Percentiles rank a stretch among this genome's conserved stretches.
Evolutionary conservation across 2,888 invertebrate genomes (phyloP).

Genomic region (Harpalus rubripes): DNA sequence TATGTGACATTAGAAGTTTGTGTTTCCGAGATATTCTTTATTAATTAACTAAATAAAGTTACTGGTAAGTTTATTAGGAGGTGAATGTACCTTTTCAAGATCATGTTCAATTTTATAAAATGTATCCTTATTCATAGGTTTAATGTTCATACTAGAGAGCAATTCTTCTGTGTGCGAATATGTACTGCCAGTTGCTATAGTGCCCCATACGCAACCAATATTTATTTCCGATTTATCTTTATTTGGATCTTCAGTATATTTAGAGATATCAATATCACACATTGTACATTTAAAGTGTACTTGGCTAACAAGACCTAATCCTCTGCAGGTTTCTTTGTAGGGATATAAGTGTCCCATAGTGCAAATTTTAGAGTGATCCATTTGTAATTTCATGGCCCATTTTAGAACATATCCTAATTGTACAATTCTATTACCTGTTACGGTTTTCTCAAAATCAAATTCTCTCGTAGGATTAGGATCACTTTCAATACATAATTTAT

Average conservation of each 20-base stretch:
- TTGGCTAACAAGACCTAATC: conserved; percentile 16
- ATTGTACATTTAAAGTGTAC: neutral
- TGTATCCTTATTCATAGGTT: neutral
- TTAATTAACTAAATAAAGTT: neutral
- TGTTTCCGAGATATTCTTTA: neutral
- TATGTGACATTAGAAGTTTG: no score
- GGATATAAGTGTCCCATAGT: conserved; percentile 38
- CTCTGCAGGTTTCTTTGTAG: conserved; percentile 1
- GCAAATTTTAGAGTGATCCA: conserved; percentile 27
- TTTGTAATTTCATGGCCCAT: conserved; percentile 41
- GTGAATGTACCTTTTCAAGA: neutral
- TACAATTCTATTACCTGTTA: conserved; percentile 39
- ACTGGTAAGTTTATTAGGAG: neutral
- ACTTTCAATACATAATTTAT: no score
- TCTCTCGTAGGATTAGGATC: conserved; percentile 20
- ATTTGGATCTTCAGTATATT: no score
- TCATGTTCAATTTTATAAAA: conserved; percentile 1
- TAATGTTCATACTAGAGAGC: neutral
- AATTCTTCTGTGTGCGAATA: neutral
- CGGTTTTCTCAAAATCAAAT: conserved; percentile 50
- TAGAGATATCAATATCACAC: neutral
- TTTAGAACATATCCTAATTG: conserved; percentile 35
- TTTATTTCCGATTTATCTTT: no score
- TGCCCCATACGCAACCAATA: no score
- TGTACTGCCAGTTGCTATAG: no score